phyloP scores from a whole-genome alignment of 2,888 invertebrate genomes.

The Scaptomyza flava region DNA sequence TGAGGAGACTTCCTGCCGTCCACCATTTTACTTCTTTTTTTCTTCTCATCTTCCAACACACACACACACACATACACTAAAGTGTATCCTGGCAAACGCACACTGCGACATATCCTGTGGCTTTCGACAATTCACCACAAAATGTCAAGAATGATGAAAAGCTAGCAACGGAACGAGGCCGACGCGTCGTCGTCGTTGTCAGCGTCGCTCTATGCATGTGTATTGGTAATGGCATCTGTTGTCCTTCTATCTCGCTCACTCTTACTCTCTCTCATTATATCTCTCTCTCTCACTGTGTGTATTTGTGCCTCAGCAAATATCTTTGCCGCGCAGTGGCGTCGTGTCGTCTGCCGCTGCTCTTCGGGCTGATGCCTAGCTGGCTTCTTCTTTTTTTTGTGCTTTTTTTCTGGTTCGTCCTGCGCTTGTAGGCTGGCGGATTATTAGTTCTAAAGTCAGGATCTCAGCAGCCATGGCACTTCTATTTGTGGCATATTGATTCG shows the following conservation, averaged over 20 bases:
- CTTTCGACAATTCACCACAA: constrained; percentile 85
- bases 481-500: constrained; percentile 41
- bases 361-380: constrained; percentile 50
- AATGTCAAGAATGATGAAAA: constrained; percentile 84
- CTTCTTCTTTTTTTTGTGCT: constrained; percentile 45
- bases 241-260: constrained; percentile 43
- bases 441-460: constrained; percentile 81
- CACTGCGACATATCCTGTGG: constrained; percentile 79
- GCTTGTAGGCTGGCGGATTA: constrained; percentile 80
- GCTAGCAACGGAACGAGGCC: constrained; percentile 68
- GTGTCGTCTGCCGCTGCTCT: constrained; percentile 35
- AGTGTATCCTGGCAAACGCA: constrained; percentile 42
- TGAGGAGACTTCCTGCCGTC: constrained; percentile 80
- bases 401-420: constrained; percentile 54
- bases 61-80: constrained; percentile 12
- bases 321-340: constrained; percentile 44
- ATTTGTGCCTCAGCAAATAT: constrained; percentile 62
- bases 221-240: constrained; percentile 54
- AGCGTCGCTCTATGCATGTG: constrained; percentile 38
- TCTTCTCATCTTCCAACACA: constrained; percentile 34
- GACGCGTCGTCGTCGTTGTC: constrained; percentile 28
- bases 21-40: constrained; percentile 67
- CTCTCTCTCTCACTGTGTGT: constrained; percentile 8
- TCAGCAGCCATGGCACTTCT: constrained; percentile 55
- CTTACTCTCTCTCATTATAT: constrained; percentile 12